Base-by-base conservation (phyloP, 2,113 vertebrate genomes). In the Axis porcinus region DNA sequence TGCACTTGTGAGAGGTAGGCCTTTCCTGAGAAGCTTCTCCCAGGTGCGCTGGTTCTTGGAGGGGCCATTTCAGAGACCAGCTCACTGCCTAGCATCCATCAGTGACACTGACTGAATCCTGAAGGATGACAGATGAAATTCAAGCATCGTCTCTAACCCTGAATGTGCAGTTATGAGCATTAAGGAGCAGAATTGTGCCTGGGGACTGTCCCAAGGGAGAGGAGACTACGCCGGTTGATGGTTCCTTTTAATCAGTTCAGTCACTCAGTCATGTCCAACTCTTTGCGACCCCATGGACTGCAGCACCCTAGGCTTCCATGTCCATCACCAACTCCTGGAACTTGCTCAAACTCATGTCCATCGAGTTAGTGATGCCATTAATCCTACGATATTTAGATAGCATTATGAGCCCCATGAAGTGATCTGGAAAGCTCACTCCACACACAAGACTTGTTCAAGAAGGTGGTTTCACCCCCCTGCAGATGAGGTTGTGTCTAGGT, bases 11-110 rank as follows among this genome's bases (percentile, higher is more conserved):
- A 86, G 50, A 30, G 1, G 67, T 12, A 13, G 67, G 15, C 57
- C 79, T 45, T 62, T 64, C 36, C 62, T 5, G 7, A 74, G 57
- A 79, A 43, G 54, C 43, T 57, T 81, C 86, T 88, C 52, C 55
- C 27, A 15, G 17, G 15, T 1, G 21, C 3, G 0, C 33, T 3
- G 27, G 81, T 19, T 70, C 52, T 30, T 4, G 15, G 6, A n/a
- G 52, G 12, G 3, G 15, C 64, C 19, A 0, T 13, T 13, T 76
- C 90, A 25, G 86, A 25, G 94, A 11, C 78, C 16, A 1, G 58
- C 47, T 25, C 36, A 14, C 33, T 17, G n/a, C 54, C 83, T 25
- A 23, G 27, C 33, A 7, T 4, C 16, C 8, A 6, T 15, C 23
- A 17, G 36, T 33, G n/a, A 47, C 1, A 3, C 47, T 43, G 60